phyloP scores from a whole-genome alignment of 1,140 invertebrate genomes.

The Streblospio benedicti region DNA sequence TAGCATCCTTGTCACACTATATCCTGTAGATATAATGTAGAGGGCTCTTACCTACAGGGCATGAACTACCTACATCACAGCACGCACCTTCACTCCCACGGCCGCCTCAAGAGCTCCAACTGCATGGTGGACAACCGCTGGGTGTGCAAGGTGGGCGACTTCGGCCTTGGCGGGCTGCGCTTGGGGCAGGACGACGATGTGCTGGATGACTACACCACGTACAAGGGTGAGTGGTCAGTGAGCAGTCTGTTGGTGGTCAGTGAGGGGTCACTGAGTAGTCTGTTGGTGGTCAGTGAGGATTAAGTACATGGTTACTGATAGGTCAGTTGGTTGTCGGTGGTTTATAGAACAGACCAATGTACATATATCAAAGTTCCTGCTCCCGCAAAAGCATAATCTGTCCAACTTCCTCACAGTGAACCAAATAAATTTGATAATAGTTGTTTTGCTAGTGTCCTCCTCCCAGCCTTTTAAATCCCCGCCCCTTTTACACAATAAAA shows the following conservation, averaged over 20 bases:
- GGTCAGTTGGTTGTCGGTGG: no score
- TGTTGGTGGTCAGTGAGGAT: no score
- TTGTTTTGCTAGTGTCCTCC: no score
- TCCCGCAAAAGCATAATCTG: no score
- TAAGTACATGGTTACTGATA: background rate
- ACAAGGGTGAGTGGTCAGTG: background rate
- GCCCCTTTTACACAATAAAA: no score
- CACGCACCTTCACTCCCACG: slow-evolving; percentile 69
- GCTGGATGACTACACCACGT: background rate
- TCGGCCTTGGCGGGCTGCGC: slow-evolving; percentile 58
- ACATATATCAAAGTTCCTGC: no score
- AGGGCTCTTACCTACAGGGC: slow-evolving; percentile 55
- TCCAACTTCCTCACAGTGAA: no score
- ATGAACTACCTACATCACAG: slow-evolving; percentile 81
- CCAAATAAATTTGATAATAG: no score
- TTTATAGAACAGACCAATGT: no score
- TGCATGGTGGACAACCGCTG: slow-evolving; percentile 94
- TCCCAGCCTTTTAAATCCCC: no score
- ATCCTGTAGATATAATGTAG: background rate
- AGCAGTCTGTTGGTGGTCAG: slow-evolving; percentile 9
- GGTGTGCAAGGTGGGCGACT: slow-evolving; percentile 85
- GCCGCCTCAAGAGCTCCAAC: slow-evolving; percentile 88
- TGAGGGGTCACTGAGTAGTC: background rate
- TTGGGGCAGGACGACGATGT: slow-evolving; percentile 48
- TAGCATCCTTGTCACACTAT: no score